Percentiles rank a stretch among this genome's conserved stretches.
Conservation (phyloP, 2,888 invertebrate species). For the Dryococelus australis region DNA sequence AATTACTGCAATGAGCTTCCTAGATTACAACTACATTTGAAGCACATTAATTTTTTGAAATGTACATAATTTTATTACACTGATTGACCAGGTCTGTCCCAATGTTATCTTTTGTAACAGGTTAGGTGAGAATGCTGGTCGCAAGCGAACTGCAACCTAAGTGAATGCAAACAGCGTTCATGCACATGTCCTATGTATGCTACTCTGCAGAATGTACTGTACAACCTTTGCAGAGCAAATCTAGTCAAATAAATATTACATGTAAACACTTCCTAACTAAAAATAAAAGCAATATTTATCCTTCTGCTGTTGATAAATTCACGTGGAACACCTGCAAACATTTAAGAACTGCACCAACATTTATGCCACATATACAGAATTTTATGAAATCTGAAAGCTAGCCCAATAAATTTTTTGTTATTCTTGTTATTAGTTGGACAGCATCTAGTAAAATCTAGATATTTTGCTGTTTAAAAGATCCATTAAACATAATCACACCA, state of each 20-base stretch:
- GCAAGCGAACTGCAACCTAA: not conserved
- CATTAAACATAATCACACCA: too few species aligned
- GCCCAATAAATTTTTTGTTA: too few species aligned
- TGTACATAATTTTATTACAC: too few species aligned
- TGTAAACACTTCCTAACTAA: not conserved
- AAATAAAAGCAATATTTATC: not conserved
- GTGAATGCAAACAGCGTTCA: not conserved
- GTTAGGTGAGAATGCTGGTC: not conserved
- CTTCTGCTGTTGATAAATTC: not conserved
- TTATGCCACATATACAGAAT: too few species aligned
- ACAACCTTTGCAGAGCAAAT: not conserved
- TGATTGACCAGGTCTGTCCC: not conserved
- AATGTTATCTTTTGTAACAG: not conserved
- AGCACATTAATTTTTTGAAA: too few species aligned
- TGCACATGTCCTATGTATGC: not conserved
- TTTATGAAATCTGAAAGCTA: too few species aligned
- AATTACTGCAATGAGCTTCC: too few species aligned
- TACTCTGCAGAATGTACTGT: not conserved
- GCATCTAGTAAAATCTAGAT: too few species aligned
- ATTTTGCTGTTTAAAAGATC: too few species aligned
- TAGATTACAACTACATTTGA: too few species aligned
- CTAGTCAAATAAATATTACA: not conserved
- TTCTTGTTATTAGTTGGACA: too few species aligned
- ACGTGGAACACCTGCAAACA: not conserved
- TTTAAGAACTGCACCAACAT: constrained; percentile 11